These are phyloP conservation scores for Zaprionus ornatus DNA, from an alignment of 1,140 invertebrate genomes.

Conservation along the genomic window DNA sequence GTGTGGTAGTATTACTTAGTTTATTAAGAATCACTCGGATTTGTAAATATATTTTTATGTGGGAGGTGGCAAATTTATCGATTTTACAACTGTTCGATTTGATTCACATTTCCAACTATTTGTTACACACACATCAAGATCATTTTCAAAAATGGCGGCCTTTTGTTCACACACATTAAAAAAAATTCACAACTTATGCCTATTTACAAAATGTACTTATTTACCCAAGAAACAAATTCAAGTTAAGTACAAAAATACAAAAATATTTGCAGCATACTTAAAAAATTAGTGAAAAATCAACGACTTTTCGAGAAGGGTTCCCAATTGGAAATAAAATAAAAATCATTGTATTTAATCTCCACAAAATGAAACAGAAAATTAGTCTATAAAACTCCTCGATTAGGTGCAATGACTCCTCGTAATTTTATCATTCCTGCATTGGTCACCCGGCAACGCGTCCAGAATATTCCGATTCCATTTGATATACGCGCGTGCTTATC, in stretches of 20 bases:
- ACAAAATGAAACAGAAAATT: slow-evolving; percentile 1
- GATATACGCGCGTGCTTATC: slow-evolving; percentile 35
- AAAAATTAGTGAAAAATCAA: neutral
- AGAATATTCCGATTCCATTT: slow-evolving; percentile 17
- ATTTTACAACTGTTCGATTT: slow-evolving; percentile 43
- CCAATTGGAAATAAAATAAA: neutral
- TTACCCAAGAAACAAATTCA: slow-evolving; percentile 23
- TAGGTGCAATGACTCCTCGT: neutral
- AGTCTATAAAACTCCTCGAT: neutral
- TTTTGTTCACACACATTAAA: slow-evolving; percentile 6
- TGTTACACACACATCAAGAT: slow-evolving; percentile 70
- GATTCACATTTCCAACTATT: slow-evolving; percentile 58
- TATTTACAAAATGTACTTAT: slow-evolving; percentile 65
- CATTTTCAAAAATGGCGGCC: slow-evolving; percentile 51
- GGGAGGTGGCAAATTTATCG: slow-evolving; percentile 36
- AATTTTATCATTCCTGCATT: neutral
- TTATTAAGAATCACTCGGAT: slow-evolving; percentile 66
- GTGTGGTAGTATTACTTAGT: slow-evolving; percentile 34
- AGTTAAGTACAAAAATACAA: slow-evolving; percentile 44
- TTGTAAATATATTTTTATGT: slow-evolving; percentile 63
- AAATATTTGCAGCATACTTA: slow-evolving; percentile 32
- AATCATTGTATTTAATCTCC: neutral
- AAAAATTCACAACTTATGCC: slow-evolving; percentile 59
- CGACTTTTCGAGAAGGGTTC: neutral
- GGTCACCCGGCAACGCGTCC: neutral